Evolutionary conservation across 2,888 invertebrate genomes (phyloP), one percentile per base, ranked within the genome.

Genomic region (Mesochorus sp.): DNA sequence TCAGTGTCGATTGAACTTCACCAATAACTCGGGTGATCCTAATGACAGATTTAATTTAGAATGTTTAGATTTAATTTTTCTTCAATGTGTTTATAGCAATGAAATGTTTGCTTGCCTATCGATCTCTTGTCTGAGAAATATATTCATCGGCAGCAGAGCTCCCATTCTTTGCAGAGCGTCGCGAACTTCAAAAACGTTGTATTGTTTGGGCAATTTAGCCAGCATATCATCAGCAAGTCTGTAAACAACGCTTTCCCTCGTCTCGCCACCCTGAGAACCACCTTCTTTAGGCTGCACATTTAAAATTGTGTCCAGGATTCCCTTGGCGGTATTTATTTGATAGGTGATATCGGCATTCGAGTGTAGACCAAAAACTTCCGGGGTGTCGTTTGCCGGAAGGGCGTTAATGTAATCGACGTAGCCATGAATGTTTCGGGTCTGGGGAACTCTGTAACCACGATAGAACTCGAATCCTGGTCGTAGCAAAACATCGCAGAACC

Each of bases 241-340:
- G 91, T 97, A 98, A 2, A 98, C 98, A 49, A 98, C 95, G 83
- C 95, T 96, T 91, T 99, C 99, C 83, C 98, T 93, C 0, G 97
- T 97, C 92, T 99, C 98, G 0, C 98, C 98, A 0, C 97, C 97
- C 77, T 95, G 95, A 17, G 95, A 94, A 0, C 97, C 97, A 1
- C 98, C 96, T 92, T 99, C 98, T 89, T 99, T 99, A 0, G 99
- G 99, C 88, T 99, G 98, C n/a, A 99, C 98, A 89, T 95, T 98
- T 44, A 99, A 93, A 85, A 99, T 98, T 0, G 98, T 98, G 88
- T 98, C 97, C 86, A 99, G 93, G 88, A 99, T 98, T 82, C 93
- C 96, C 92, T 97, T 97, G 24, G 98, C 97, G 51, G 97, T 97
- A 89, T 98, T 98, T 80, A 98, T 99, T 92, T 98, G 98, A 91